A percentile compares a stretch with the other conserved stretches of the same genome.
Evolutionary conservation across 2,797 vertebrate genomes (phyloP).

Genomic region (Somateria mollissima): DNA sequence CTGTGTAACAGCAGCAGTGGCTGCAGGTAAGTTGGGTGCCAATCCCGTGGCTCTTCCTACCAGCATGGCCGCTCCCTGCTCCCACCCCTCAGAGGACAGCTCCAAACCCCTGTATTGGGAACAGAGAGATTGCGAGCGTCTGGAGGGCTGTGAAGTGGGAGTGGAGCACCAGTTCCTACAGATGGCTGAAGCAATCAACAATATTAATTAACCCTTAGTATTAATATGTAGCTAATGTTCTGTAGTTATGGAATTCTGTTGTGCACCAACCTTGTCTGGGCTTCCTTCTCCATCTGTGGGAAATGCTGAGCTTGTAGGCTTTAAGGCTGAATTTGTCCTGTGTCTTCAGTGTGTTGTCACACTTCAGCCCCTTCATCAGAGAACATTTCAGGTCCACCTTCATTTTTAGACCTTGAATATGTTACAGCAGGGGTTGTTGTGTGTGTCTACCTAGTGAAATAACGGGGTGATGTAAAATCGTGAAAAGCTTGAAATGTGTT

Average conservation of each 20-base stretch:
- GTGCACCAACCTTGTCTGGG: background rate
- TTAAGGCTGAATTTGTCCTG: background rate
- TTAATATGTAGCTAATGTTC: background rate
- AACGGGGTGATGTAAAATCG: background rate
- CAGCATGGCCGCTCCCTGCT: background rate
- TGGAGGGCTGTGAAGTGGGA: background rate
- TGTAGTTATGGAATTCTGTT: background rate
- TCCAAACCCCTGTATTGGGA: accelerated
- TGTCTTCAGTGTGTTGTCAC: background rate
- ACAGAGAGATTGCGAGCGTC: accelerated
- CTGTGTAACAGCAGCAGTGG: background rate
- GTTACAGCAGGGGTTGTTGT: background rate
- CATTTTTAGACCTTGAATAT: background rate
- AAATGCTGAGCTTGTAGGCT: constrained; percentile 16
- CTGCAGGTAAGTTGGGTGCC: background rate
- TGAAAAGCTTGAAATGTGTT: background rate
- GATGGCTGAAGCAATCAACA: background rate
- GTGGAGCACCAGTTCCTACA: background rate
- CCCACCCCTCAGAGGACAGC: background rate
- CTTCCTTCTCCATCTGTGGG: background rate
- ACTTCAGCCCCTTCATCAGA: background rate
- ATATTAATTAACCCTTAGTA: background rate
- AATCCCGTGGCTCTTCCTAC: background rate
- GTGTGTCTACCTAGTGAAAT: background rate
- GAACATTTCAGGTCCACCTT: background rate